A percentile compares a stretch with the other conserved stretches of the same genome.
Conservation (phyloP, 2,888 invertebrate genomes). For the Volucella inflata region DNA sequence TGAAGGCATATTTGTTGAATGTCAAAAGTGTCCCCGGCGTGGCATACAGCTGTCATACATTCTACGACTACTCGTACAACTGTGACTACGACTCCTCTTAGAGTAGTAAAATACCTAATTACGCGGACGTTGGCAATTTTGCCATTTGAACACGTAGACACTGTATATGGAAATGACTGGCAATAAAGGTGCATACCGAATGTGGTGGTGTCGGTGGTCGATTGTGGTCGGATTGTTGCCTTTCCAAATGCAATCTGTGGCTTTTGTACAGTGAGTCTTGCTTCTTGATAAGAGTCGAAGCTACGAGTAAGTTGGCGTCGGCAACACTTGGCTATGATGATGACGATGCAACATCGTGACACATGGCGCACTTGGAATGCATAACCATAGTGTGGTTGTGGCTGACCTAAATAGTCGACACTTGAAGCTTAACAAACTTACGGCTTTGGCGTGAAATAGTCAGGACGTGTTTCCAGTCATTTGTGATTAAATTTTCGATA, state of each 20-base stretch:
- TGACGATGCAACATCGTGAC: conserved; percentile 71
- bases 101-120: conserved; percentile 67
- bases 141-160: conserved; percentile 70
- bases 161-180: conserved; percentile 71
- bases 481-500: too few species aligned
- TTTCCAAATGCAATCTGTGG: conserved; percentile 63
- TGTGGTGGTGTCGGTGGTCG: conserved; percentile 19
- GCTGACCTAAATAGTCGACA: conserved; percentile 72
- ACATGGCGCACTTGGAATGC: conserved; percentile 72
- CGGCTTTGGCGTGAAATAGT: conserved; percentile 14
- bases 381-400: conserved; percentile 42
- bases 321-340: conserved; percentile 20
- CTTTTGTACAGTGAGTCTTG: conserved; percentile 29
- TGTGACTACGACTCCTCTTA: conserved; percentile 8
- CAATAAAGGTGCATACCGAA: conserved; percentile 73
- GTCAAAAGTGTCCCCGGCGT: conserved; percentile 15
- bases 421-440: conserved; percentile 48
- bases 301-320: conserved; percentile 3
- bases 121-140: conserved; percentile 72
- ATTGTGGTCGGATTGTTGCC: conserved; percentile 42
- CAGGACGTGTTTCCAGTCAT: conserved; percentile 35
- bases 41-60: not conserved
- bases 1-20: not conserved
- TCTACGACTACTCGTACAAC: not conserved
- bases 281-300: conserved; percentile 1